These are phyloP conservation scores for Darevskia nairensis DNA, from an alignment of 2,797 vertebrate species.

Conservation along the genomic window DNA sequence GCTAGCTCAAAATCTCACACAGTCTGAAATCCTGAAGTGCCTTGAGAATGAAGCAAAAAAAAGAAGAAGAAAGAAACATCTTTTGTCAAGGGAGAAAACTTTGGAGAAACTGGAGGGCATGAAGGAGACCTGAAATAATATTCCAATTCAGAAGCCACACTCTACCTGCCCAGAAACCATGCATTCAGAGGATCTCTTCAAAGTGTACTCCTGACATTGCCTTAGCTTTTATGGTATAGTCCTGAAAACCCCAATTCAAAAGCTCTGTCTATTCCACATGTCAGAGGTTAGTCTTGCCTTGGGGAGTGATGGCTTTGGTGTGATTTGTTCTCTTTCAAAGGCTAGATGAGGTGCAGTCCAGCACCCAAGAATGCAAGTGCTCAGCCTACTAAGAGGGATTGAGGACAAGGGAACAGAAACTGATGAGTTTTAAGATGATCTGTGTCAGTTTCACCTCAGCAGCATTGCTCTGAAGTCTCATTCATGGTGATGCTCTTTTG, in stretches of 20 bases:
- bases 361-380: neutral
- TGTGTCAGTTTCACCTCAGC: neutral
- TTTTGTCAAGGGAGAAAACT: no score
- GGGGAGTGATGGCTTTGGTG: neutral
- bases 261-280: neutral
- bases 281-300: neutral
- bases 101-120: neutral
- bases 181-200: neutral
- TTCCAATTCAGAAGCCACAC: neutral
- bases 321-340: neutral
- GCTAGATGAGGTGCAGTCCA: neutral
- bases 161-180: neutral
- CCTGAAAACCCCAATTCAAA: neutral
- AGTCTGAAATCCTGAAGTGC: no score
- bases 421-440: neutral
- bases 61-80: no score
- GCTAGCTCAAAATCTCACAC: no score
- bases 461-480: neutral
- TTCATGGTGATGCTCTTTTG: neutral
- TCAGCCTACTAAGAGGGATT: neutral
- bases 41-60: no score
- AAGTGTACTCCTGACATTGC: neutral
- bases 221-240: neutral
- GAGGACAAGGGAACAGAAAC: neutral
- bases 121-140: neutral